Conservation (phyloP, 1,140 invertebrate species). For the Pseudomyrmex flavicornis region DNA sequence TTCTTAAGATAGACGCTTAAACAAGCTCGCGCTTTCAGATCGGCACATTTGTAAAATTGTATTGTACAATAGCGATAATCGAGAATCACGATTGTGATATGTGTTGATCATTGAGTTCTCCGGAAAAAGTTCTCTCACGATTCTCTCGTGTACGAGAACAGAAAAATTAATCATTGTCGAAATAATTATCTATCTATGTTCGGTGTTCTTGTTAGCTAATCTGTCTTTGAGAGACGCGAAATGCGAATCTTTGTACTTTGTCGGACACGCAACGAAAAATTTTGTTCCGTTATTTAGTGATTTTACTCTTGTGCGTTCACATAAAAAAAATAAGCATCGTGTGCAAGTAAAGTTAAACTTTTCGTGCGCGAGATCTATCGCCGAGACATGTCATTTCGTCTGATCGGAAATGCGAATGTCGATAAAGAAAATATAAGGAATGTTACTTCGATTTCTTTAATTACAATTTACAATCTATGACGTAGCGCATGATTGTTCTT, state of each 20-base stretch:
- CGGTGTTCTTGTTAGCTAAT: too few species aligned
- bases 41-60: background rate
- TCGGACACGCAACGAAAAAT: constrained; percentile 31
- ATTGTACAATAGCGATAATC: background rate
- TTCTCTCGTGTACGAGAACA: background rate
- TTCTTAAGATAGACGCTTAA: background rate
- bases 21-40: background rate
- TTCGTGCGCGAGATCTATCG: background rate
- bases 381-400: background rate
- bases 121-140: background rate
- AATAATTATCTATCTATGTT: background rate
- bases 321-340: too few species aligned
- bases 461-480: too few species aligned
- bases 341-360: too few species aligned
- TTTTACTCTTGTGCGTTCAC: background rate
- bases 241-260: constrained; percentile 51
- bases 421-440: background rate
- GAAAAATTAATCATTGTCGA: background rate
- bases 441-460: too few species aligned
- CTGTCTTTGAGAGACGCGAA: constrained; percentile 18
- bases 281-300: constrained; percentile 16
- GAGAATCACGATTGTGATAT: constrained; percentile 38
- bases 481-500: too few species aligned
- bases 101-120: background rate
- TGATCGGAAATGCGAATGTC: constrained; percentile 25